phyloP scores from a whole-genome alignment of 64 coral and sea anemone genomes.

The Porites lutea region DNA sequence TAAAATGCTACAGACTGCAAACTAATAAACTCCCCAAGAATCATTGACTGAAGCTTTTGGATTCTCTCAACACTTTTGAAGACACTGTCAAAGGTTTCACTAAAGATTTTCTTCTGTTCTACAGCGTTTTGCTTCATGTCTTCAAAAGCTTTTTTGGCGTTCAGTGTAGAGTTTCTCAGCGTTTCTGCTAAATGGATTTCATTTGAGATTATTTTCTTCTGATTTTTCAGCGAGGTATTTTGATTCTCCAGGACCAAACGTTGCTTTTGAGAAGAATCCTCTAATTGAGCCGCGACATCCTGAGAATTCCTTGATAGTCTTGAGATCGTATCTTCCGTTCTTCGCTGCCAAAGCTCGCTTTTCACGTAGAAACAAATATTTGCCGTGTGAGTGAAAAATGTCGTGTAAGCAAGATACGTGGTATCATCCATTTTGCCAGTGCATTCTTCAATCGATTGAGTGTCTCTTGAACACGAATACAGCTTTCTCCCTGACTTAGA shows the following conservation, averaged over 20 bases:
- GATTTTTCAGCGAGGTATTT: slow-evolving; percentile 85
- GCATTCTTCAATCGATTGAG: slow-evolving; percentile 81
- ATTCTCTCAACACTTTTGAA: slow-evolving; percentile 91
- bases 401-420: slow-evolving; percentile 90
- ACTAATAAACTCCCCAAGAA: slow-evolving; percentile 94
- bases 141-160: slow-evolving; percentile 84
- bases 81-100: slow-evolving; percentile 91
- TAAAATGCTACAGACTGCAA: slow-evolving; percentile 94
- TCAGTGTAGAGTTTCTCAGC: slow-evolving; percentile 70
- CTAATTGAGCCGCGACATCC: slow-evolving; percentile 82
- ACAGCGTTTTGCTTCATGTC: slow-evolving; percentile 87
- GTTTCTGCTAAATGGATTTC: slow-evolving; percentile 76
- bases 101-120: slow-evolving; percentile 88
- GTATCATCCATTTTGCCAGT: slow-evolving; percentile 84
- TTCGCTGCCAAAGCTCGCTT: slow-evolving; percentile 92
- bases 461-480: slow-evolving; percentile 75
- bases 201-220: slow-evolving; percentile 80
- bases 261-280: slow-evolving; percentile 84
- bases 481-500: slow-evolving; percentile 93
- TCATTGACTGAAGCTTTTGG: slow-evolving; percentile 86
- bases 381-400: slow-evolving; percentile 93
- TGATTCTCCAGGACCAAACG: slow-evolving; percentile 73
- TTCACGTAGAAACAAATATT: slow-evolving; percentile 98
- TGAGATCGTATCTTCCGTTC: slow-evolving; percentile 90
- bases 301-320: slow-evolving; percentile 88